Conservation (phyloP, 53 echinoderm and acorn worm genomes). For the Henricia sp. region DNA sequence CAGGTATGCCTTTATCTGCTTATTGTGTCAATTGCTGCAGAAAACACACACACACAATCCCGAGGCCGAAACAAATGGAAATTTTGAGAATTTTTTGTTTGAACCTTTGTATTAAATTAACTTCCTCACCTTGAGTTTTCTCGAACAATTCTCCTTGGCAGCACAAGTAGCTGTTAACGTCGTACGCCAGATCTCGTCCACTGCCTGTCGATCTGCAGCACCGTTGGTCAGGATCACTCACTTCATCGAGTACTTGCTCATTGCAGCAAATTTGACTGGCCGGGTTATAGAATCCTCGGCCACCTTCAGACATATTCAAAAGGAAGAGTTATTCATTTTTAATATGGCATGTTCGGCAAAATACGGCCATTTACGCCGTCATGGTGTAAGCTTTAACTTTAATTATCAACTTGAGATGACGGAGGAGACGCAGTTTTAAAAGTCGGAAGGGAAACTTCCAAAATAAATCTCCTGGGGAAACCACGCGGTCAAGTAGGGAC, state of each 20-base stretch:
- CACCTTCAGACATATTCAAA: constrained; percentile 32
- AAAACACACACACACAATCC: not conserved
- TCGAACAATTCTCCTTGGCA: not conserved
- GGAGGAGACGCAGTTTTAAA: not conserved
- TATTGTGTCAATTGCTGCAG: not conserved
- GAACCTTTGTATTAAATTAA: not conserved
- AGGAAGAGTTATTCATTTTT: not conserved
- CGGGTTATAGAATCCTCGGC: constrained; percentile 48
- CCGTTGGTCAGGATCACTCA: not conserved
- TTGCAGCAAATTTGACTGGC: constrained; percentile 59
- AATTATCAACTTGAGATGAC: not conserved
- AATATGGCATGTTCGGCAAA: not conserved
- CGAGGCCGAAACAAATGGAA: not conserved
- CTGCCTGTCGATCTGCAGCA: not conserved
- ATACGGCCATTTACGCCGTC: not conserved
- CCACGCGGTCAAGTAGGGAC: not conserved
- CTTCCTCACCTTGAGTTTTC: constrained; percentile 12
- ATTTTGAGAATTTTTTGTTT: not conserved
- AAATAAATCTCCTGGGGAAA: not conserved
- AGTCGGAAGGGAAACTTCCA: not conserved
- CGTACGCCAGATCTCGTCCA: not conserved
- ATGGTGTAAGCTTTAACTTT: not conserved
- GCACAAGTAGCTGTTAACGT: not conserved
- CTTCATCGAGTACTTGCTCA: constrained; percentile 19
- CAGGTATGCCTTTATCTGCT: not conserved